These are phyloP conservation scores for Dascyllus trimaculatus DNA, from an alignment of 2,113 vertebrate genomes.

Conservation along the genomic window DNA sequence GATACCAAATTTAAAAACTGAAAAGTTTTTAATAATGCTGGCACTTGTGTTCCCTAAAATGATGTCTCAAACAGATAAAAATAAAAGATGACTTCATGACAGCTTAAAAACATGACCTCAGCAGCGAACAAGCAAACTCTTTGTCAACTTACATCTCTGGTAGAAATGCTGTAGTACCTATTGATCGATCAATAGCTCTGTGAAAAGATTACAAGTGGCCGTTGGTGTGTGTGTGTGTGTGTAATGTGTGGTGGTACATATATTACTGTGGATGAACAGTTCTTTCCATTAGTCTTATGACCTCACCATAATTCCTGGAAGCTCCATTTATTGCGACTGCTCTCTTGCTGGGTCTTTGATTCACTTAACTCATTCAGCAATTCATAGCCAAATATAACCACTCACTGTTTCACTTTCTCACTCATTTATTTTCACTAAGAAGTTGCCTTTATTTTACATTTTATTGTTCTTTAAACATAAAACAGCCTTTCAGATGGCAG, in stretches of 20 bases:
- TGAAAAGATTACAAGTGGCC: conserved; percentile 24
- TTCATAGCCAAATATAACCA: neutral
- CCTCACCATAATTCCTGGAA: conserved; percentile 39
- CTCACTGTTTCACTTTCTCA: neutral
- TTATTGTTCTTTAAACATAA: conserved; percentile 13
- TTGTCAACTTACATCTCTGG: conserved; percentile 3
- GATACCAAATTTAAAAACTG: neutral
- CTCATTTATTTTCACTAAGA: neutral
- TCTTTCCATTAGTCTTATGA: conserved; percentile 40
- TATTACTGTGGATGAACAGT: conserved; percentile 29
- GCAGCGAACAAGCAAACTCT: conserved; percentile 13
- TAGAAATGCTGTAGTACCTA: conserved; percentile 22
- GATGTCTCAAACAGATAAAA: neutral
- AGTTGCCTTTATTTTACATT: conserved; percentile 4
- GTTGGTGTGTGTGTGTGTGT: neutral
- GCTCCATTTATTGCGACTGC: conserved; percentile 19
- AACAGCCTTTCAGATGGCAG: conserved; percentile 9
- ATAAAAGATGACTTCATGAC: neutral
- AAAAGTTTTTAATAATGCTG: neutral
- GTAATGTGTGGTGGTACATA: neutral
- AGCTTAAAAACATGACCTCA: neutral
- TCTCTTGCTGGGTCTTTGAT: conserved; percentile 13
- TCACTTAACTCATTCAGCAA: conserved; percentile 13
- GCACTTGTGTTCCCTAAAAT: neutral
- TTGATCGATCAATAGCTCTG: conserved; percentile 8